Evolutionary conservation across 23 tunicate genomes (phyloP), one percentile per base, ranked within the genome.

Genomic region (Clavelina lepadiformis): DNA sequence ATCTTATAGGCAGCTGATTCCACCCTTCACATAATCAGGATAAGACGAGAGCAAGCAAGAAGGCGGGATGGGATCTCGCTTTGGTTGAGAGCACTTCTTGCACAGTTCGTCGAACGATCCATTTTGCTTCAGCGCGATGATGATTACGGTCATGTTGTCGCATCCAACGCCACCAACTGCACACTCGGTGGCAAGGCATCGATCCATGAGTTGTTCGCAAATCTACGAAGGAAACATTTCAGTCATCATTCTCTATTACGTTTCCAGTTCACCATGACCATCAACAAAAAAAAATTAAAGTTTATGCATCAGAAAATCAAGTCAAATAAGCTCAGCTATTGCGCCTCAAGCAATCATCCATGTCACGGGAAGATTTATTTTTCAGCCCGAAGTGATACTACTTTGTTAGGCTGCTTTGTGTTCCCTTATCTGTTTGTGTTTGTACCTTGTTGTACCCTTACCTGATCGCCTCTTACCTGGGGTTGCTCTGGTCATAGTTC

Each of bases 61-160:
- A 0, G 97, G 89, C 3, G 97, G 97, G 24, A 89, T 89, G 27
- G 87, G 85, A 61, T 89, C 85, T 23, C 79, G 60, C 36, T 77
- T 81, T 22, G 97, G 80, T 29, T 63, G 51, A 25, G 79, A 47
- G 51, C 97, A 89, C 51, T 81, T 89, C 41, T 75, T 51, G 58
- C 89, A 81, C 20, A 82, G 60, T 65, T 79, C 83, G 7, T 87
- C 96, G 41, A 87, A 87, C 21, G 96, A 87, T 31, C 86, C 86
- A 49, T 66, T 65, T 33, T 81, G 73, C 46, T 89, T 89, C 24
- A 89, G 55, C 15, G 81, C 97, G 55, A 79, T 58, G 20, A 93
- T 79, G 25, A 85, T 63, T 18, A 85, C 98, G 20, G 94, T 93
- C 88, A 93, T 85, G 62, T 93, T 93, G 64, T 93, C 98, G 52